These are phyloP conservation scores for Drosophila orosa DNA, from an alignment of 1,140 invertebrate species.

Conservation along the genomic window DNA sequence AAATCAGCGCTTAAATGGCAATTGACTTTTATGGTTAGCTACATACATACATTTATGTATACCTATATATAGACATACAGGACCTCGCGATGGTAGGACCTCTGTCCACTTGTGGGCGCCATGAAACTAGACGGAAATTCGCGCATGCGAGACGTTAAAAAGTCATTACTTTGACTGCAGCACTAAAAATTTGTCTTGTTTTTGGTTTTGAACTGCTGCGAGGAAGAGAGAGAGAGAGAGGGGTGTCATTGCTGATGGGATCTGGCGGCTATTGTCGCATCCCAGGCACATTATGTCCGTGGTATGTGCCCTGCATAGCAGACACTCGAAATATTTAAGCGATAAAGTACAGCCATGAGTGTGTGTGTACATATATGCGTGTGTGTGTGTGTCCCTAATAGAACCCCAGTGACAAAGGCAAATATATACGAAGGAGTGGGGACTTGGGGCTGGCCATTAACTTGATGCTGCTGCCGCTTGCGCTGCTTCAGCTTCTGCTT, in stretches of 20 bases:
- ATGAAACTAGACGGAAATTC: conserved; percentile 28
- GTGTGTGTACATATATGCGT: conserved; percentile 13
- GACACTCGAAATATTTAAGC: conserved; percentile 78
- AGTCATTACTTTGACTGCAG: conserved; percentile 64
- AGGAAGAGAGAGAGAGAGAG: neutral
- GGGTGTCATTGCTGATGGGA: conserved; percentile 8
- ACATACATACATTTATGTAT: neutral
- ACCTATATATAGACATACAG: neutral
- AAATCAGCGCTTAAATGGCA: conserved; percentile 75
- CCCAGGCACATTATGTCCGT: conserved; percentile 40
- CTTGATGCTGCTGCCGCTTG: conserved; percentile 46
- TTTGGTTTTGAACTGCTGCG: neutral
- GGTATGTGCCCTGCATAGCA: conserved; percentile 62
- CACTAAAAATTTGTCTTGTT: conserved; percentile 70
- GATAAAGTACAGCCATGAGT: conserved; percentile 56
- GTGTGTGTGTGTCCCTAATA: conserved; percentile 63
- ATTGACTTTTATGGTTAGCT: conserved; percentile 65
- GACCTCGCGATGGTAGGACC: neutral
- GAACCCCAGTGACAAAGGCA: conserved; percentile 75
- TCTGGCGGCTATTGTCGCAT: conserved; percentile 64
- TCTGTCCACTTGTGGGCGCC: conserved; percentile 44
- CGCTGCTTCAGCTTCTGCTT: conserved; percentile 36
- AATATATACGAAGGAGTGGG: conserved; percentile 9
- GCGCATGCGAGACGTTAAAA: conserved; percentile 61
- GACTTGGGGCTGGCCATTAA: conserved; percentile 62